These are phyloP conservation scores for Cabera pusaria DNA, from an alignment of 2,888 invertebrate species.

Conservation along the genomic window DNA sequence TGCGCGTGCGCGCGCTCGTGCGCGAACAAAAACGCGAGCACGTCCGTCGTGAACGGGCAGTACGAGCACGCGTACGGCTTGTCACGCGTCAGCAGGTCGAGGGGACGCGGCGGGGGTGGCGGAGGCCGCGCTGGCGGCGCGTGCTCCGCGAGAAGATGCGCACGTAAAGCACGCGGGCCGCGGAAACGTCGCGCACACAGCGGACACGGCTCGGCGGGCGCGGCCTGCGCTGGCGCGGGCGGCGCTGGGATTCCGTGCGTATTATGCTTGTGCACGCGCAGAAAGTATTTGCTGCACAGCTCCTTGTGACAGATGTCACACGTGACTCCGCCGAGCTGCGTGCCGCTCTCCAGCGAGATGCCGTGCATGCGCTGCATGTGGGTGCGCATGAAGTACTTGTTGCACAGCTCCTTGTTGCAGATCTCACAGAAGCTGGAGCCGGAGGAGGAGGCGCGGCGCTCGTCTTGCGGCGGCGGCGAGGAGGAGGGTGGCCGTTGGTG, in stretches of 20 bases:
- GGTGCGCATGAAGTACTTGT: conserved; percentile 99
- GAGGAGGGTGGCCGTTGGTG: conserved; percentile 59
- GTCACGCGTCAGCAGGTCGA: conserved; percentile 81
- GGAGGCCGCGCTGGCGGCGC: conserved; percentile 83
- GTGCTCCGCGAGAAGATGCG: conserved; percentile 94
- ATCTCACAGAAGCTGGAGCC: conserved; percentile 97
- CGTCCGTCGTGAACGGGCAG: conserved; percentile 94
- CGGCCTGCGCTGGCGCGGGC: conserved; percentile 82
- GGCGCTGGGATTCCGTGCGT: conserved; percentile 98
- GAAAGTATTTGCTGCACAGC: conserved; percentile 98
- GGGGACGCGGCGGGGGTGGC: conserved; percentile 72
- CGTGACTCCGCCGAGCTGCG: conserved; percentile 95
- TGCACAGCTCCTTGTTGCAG: conserved; percentile 99
- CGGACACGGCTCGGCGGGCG: conserved; percentile 85
- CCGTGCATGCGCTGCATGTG: conserved; percentile 99
- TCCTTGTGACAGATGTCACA: conserved; percentile 99
- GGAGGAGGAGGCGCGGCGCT: conserved; percentile 82
- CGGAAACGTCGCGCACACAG: conserved; percentile 94
- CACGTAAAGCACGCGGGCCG: conserved; percentile 93
- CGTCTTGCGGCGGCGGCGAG: conserved; percentile 68
- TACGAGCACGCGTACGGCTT: conserved; percentile 95
- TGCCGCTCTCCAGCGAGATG: conserved; percentile 95
- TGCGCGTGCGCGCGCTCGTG: conserved; percentile 93
- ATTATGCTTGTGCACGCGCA: conserved; percentile 98
- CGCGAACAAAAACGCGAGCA: conserved; percentile 94